These are phyloP conservation scores for Drosophila sp. DNA, from an alignment of 1,140 invertebrate species.

Conservation along the genomic window DNA sequence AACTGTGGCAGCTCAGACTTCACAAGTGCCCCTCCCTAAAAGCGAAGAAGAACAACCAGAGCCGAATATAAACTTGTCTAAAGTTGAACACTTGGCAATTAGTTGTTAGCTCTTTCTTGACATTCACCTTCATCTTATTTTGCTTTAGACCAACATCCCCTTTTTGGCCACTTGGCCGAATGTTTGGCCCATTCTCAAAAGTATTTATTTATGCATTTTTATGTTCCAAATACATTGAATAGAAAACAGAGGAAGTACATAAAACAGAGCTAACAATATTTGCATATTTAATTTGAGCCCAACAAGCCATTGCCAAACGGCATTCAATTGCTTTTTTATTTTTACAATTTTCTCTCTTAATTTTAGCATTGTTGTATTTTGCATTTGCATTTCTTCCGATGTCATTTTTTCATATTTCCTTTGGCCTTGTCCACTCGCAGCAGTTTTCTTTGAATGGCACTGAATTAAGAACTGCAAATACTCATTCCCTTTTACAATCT, in stretches of 20 bases:
- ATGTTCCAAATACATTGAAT: conserved; percentile 49
- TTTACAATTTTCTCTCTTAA: conserved; percentile 36
- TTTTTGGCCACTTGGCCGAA: conserved; percentile 24
- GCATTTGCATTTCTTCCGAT: conserved; percentile 43
- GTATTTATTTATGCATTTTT: conserved; percentile 72
- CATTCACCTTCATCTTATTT: conserved; percentile 27
- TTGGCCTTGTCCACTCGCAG: conserved; percentile 43
- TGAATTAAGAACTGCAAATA: conserved; percentile 66
- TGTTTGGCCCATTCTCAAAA: conserved; percentile 40
- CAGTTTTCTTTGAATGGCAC: conserved; percentile 45
- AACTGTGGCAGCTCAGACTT: conserved; percentile 3
- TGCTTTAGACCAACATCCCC: conserved; percentile 13
- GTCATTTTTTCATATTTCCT: conserved; percentile 35
- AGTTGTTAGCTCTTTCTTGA: conserved; percentile 41
- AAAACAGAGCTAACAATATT: conserved; percentile 39
- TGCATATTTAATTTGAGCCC: conserved; percentile 74
- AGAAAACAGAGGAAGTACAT: conserved; percentile 12
- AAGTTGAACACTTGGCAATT: conserved; percentile 46
- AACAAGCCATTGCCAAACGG: conserved; percentile 60
- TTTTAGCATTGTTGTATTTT: conserved; percentile 60
- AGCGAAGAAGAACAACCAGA: conserved; percentile 13
- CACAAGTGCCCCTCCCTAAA: neutral
- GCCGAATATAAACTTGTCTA: conserved; percentile 41
- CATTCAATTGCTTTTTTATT: conserved; percentile 49
- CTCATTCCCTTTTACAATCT: conserved; percentile 16